Evolutionary conservation across 2,113 vertebrate genomes (phyloP), one percentile per base, ranked within the genome.

Genomic region (Phrynosoma platyrhinos): DNA sequence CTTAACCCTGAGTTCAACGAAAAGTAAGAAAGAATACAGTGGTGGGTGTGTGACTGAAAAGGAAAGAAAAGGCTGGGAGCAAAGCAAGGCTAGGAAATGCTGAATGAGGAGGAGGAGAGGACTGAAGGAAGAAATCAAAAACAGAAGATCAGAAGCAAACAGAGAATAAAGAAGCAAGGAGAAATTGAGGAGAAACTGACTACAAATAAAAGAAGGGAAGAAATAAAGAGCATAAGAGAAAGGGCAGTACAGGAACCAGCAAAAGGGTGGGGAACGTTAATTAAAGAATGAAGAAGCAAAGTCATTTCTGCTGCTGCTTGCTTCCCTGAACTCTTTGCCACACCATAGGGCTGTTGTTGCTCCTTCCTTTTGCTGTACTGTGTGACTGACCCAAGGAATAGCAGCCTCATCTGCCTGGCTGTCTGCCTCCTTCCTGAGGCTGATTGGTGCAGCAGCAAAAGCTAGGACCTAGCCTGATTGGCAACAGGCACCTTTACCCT

Each of bases 1-100:
- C 94, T 97, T 53, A 98, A 97, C 92, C 98, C 98, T 3, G 98
- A 98, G 58, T 99, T 98, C 85, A 98, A 96, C 1, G 98, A 99
- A 89, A 98, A 97, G 98, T 98, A 47, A 88, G 81, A 16, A 32
- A 68, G 40, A 64, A 30, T 20, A 14, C 42, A 21, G 23, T 27
- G 47, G 23, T 27, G n/a, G 40, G 9, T 75, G 40, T 30, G 25
- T 53, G 58, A 4, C n/a, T 36, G 30, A 18, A 21, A 77, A 52
- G 13, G 52, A 71, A 71, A 30, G 68, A 30, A 27, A 71, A 30
- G 68, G 68, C 9, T 27, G 9, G 12, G 12, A 71, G 68, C 27
- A 30, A 71, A 9, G 68, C 8, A 30, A 27, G 27, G 27, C 8
- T 7, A 27, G 25, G 68, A 71, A 71, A 27, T 25, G 23, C 66